These are phyloP conservation scores for Papilio xuthus DNA, from an alignment of 1,140 invertebrate species.

Conservation along the genomic window DNA sequence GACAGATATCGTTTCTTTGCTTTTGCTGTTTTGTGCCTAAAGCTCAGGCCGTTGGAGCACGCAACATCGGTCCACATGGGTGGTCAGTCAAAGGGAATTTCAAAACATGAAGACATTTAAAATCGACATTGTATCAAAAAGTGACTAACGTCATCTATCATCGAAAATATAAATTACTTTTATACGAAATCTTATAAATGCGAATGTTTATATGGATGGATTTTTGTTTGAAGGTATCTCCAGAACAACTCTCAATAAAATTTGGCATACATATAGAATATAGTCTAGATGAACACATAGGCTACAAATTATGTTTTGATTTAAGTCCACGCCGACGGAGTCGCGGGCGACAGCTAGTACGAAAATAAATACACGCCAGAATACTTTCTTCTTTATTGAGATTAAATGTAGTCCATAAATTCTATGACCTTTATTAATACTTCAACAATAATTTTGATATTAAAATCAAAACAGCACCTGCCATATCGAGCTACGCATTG, in stretches of 20 bases:
- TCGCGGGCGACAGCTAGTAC: too few species aligned
- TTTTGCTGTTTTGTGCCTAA: slow-evolving; percentile 50
- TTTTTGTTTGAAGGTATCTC: too few species aligned
- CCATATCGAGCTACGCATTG: background rate
- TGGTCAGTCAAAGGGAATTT: slow-evolving; percentile 50
- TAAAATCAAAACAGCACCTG: background rate
- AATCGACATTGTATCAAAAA: background rate
- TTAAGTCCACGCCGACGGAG: too few species aligned
- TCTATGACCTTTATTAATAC: background rate
- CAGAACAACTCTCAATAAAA: too few species aligned
- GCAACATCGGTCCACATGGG: slow-evolving; percentile 49
- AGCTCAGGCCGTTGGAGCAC: slow-evolving; percentile 35
- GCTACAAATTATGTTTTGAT: too few species aligned
- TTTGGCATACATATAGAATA: too few species aligned
- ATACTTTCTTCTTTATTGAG: background rate
- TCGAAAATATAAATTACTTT: background rate
- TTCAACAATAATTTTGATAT: background rate
- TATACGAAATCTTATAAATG: too few species aligned
- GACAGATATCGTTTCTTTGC: slow-evolving; percentile 50
- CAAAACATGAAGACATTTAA: background rate
- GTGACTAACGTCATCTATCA: background rate
- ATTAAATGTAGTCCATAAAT: background rate
- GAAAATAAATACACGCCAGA: background rate
- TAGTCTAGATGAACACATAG: too few species aligned
- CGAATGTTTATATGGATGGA: too few species aligned